Base-by-base conservation (phyloP, 2,888 invertebrate species). In the Scaptomyza reducta region DNA sequence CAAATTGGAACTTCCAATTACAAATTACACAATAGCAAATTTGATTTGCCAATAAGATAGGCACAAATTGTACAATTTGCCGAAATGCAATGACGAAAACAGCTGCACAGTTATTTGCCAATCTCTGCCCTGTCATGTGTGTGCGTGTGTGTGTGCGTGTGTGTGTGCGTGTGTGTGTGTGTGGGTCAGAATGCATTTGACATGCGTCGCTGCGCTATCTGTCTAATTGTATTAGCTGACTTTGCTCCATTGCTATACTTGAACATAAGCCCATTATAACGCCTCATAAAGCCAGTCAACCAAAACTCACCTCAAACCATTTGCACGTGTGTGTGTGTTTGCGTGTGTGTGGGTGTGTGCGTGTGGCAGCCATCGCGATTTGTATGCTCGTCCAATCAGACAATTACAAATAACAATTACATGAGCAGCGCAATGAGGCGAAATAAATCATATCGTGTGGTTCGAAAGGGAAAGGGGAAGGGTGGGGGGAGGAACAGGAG, bases 401-500 rank as follows among this genome's bases (percentile, higher is more conserved):
- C 64, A 88, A 83, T 83, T 87, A 81, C 72, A 79, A 79, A 83
- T 86, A 77, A 63, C 88, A 87, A 87, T 86, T 82, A 82, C 67
- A 69, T 77, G 69, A 61, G 65, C 64, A 31, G 60, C 56, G 77
- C 80, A 88, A 70, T 77, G 87, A 65, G 60, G 71, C 77, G 74
- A 77, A 79, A 82, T 85, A 86, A 79, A 87, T 82, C 71, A 61
- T 62, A 40, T 66, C 10, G 10, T 16, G 40, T 10, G 14, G 40
- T 16, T 16, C 16, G 68, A 44, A 33, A n/a, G n/a, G 16, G 27
- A 1, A 5, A 13, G 46, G 7, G 35, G 14, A 14, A 18, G 22
- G 6, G 9, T 10, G 25, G 42, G 5, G 5, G 6, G 7, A 5
- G 33, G 35, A 40, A 0, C 11, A 11, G 16, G 4, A 11, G 25